Conservation (phyloP, 2,888 invertebrate species). For the Rugalucina vietnamica region DNA sequence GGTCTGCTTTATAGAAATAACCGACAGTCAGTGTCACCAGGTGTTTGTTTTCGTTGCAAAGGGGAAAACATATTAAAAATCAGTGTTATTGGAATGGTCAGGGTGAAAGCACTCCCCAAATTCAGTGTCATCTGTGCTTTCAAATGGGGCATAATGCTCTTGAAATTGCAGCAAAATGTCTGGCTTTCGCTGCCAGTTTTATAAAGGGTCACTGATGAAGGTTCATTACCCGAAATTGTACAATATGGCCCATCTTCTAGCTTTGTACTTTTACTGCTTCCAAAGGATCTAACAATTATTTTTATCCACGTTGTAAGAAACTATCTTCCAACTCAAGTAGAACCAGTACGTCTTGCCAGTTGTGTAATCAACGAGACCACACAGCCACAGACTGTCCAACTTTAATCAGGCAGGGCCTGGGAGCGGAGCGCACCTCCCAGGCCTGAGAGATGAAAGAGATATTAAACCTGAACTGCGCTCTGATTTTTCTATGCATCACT, state of each 20-base stretch:
- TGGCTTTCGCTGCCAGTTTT: too few relatives aligned
- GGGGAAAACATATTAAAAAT: constrained; percentile 21
- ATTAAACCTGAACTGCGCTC: not conserved
- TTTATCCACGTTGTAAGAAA: not conserved
- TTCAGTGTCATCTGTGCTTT: constrained; percentile 29
- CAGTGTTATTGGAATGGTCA: constrained; percentile 35
- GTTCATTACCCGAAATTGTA: too few relatives aligned
- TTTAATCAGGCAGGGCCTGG: constrained; percentile 40
- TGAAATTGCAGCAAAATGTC: too few relatives aligned
- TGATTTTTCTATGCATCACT: not conserved
- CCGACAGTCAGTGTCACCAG: not conserved
- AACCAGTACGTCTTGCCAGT: not conserved
- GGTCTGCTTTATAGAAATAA: not conserved
- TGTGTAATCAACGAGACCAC: not conserved
- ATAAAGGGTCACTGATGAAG: too few relatives aligned
- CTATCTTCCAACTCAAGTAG: not conserved
- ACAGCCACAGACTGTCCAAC: not conserved
- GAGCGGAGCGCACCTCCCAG: constrained; percentile 30
- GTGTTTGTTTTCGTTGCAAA: constrained; percentile 21
- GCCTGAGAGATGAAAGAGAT: constrained; percentile 17
- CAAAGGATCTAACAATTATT: too few relatives aligned
- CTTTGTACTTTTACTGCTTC: too few relatives aligned
- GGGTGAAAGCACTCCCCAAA: not conserved
- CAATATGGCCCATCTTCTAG: too few relatives aligned
- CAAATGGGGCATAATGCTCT: constrained; percentile 26